A percentile compares a stretch with the other conserved stretches of the same genome.
These are phyloP conservation scores for Grantiella picta DNA, from an alignment of 2,113 vertebrate species.

Conservation along the genomic window DNA sequence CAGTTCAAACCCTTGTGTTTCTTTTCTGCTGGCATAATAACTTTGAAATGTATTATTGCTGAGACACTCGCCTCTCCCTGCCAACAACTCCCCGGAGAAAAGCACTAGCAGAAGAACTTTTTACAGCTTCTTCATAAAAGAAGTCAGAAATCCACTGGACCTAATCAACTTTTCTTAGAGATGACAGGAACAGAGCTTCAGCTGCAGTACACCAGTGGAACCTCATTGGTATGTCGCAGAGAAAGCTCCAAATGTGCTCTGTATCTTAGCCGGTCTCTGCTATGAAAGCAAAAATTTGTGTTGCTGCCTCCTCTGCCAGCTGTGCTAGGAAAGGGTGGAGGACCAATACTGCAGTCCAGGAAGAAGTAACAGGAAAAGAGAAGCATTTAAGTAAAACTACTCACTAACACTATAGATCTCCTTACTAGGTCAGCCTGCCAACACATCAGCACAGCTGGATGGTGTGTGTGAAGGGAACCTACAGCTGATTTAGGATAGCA, in stretches of 20 bases:
- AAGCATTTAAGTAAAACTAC: constrained; percentile 42
- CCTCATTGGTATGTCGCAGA: neutral
- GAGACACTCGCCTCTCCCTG: constrained; percentile 52
- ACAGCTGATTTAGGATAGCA: neutral
- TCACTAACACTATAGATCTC: constrained; percentile 36
- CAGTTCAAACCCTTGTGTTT: constrained; percentile 60
- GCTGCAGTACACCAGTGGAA: neutral
- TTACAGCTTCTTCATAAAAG: constrained; percentile 57
- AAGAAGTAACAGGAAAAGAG: constrained; percentile 10
- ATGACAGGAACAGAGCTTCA: neutral
- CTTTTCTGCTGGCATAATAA: constrained; percentile 69
- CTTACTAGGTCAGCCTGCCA: constrained; percentile 30
- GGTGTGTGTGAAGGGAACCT: constrained; percentile 26
- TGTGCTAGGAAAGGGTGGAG: neutral
- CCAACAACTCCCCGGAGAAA: constrained; percentile 65
- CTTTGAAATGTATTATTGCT: constrained; percentile 65
- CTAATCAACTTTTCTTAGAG: constrained; percentile 57
- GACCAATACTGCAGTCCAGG: neutral
- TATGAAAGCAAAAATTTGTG: neutral
- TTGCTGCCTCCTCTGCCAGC: constrained; percentile 11
- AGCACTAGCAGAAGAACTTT: constrained; percentile 58
- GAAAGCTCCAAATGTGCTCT: neutral
- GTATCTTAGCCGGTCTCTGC: neutral
- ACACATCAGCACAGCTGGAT: constrained; percentile 38
- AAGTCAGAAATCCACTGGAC: constrained; percentile 59